Evolutionary conservation across 2,888 invertebrate species (phyloP), one percentile per base, ranked within the genome.

Genomic region (Crepidodera aurea): DNA sequence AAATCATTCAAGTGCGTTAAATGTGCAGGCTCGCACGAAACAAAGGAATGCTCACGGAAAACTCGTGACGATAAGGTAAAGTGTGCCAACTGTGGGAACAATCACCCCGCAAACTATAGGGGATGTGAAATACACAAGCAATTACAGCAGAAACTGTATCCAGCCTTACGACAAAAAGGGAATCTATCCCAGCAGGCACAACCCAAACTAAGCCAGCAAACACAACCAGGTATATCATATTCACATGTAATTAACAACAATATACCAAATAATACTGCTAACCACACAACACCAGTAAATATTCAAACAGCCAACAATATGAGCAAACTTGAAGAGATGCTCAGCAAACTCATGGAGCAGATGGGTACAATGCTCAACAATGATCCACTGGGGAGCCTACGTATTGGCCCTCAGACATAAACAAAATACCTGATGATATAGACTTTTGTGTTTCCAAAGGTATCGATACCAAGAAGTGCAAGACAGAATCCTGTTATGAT

Each of bases 41-140:
- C 69, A 13, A 53, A 13, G 8, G 53, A 68, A 7, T 73, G 72
- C 42, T 54, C 37, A 32, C 64, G 64, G 29, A 55, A 48, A 56
- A 58, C 18, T 37, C 66, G 60, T 15, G 32, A 46, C 10, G 50
- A 42, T 39, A 57, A 60, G 27, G 65, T 61, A 6, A 71, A 61
- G 46, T 69, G 69, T 34, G 51, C 57, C 8, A 60, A 68, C 44
- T 73, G 71, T 42, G 44, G 46, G 3, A 66, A 62, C 22, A 48
- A 65, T 12, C 69, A 74, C 39, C 70, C 68, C 18, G 70, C 71
- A 12, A 73, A 63, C 42, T 73, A 72, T 44, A 69, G 65, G 62
- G 70, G 69, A 48, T 73, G 69, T 42, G 22, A 29, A 4, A n/a
- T 46, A 27, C 13, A 46, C n/a, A 15, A 46, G 5, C 25, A 46